Base-by-base conservation (phyloP, 2,797 vertebrate genomes). In the Enteromius viviparus region DNA sequence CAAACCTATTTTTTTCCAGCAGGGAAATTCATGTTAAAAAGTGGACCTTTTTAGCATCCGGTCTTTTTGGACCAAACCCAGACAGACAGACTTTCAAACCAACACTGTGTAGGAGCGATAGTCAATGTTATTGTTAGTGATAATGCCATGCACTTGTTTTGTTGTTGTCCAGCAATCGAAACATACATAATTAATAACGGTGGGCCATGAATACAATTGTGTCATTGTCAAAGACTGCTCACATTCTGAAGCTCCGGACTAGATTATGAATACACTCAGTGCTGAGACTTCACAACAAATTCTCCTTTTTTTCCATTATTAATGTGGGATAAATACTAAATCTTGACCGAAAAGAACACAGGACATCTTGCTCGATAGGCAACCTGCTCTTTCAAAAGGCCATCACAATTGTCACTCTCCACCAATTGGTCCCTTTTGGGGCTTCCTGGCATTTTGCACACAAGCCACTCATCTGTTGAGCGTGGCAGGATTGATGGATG, bases 121-220 rank as follows among this genome's bases (percentile, higher is more conserved):
- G 91, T 91, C 93, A 92, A 87, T 93, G 94, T 93, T 93, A 93
- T 93, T 94, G 91, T 93, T 94, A 85, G 87, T 87, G 89, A 89
- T 92, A 92, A 93, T 91, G 90, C 89, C 90, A 91, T 89, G 89
- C 89, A 89, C 85, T 88, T 91, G 92, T 90, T 91, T 93, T 93
- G 92, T 94, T 94, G 92, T 92, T 92, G 89, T 91, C 90, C 89
- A 88, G 90, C 91, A 93, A 94, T 94, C 91, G 92, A 93, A 91
- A 92, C 92, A 94, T 92, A 92, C 92, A 93, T 93, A 93, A 93
- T 93, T 92, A 94, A 94, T 94, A 91, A 92, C 91, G 91, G 90
- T 87, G 89, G 90, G 89, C 85, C 89, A 90, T 14, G 0, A 65
- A 81, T 70, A 94, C 92, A 95, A 93, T 92, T 83, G 17, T 85